Conservation (phyloP, 2,888 invertebrate species). For the Camptogramma bilineatum region DNA sequence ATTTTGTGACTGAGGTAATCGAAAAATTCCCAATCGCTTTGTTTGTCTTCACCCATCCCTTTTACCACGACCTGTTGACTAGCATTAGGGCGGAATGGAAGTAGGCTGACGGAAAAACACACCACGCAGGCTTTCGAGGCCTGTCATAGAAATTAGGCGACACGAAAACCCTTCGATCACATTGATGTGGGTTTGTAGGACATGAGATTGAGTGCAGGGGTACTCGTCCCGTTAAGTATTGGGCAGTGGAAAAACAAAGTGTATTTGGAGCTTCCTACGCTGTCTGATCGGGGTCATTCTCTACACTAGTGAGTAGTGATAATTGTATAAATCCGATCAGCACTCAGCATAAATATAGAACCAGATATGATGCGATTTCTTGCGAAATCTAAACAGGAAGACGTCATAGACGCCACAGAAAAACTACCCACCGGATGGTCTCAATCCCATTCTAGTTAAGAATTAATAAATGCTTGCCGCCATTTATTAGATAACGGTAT, state of each 20-base stretch:
- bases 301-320: background rate
- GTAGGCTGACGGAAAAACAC: constrained; percentile 61
- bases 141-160: constrained; percentile 47
- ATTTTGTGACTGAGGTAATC: constrained; percentile 1
- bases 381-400: constrained; percentile 23
- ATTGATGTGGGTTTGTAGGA: constrained; percentile 40
- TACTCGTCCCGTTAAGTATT: background rate
- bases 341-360: constrained; percentile 21
- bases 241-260: background rate
- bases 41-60: constrained; percentile 56
- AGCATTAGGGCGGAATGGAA: constrained; percentile 35
- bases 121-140: constrained; percentile 33
- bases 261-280: constrained; percentile 1
- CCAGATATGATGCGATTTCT: constrained; percentile 15
- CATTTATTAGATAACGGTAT: constrained; percentile 59
- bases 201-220: constrained; percentile 24
- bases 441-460: constrained; percentile 26
- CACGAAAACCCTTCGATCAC: constrained; percentile 48
- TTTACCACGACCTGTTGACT: constrained; percentile 52
- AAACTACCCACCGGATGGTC: constrained; percentile 27
- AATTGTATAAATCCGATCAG: constrained; percentile 15
- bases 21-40: constrained; percentile 52
- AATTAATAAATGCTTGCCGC: constrained; percentile 32
- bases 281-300: background rate
- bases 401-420: constrained; percentile 11